phyloP scores from a whole-genome alignment of 2,113 vertebrate species.

The Tyto alba region DNA sequence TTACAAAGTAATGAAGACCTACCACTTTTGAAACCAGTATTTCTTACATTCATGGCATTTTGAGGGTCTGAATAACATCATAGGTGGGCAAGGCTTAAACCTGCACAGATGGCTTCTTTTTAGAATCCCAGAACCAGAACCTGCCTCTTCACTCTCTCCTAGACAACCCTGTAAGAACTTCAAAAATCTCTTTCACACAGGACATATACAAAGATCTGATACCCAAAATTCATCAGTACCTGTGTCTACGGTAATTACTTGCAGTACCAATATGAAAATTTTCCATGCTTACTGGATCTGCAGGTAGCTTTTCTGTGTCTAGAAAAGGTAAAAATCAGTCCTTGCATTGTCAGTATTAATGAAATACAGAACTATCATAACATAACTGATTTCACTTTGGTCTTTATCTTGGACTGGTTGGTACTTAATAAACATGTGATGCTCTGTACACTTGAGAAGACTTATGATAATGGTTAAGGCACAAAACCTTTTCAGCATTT shows the following conservation, averaged over 20 bases:
- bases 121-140: neutral
- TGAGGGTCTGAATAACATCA: neutral
- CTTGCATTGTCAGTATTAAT: neutral
- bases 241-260: neutral
- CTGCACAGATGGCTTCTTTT: neutral
- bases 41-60: neutral
- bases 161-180: neutral
- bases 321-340: neutral
- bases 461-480: neutral
- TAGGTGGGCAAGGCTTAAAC: neutral
- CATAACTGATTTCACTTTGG: neutral
- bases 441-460: neutral
- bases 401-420: neutral
- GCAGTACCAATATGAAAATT: neutral
- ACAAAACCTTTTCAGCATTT: neutral
- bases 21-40: neutral
- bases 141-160: neutral
- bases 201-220: neutral
- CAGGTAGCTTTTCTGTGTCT: neutral
- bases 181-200: neutral
- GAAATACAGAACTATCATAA: neutral
- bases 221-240: neutral
- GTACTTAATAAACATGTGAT: neutral
- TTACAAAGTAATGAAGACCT: neutral
- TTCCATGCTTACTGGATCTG: neutral